Evolutionary conservation across 2,888 invertebrate genomes (phyloP).

Genomic region (Eupeodes luniger): DNA sequence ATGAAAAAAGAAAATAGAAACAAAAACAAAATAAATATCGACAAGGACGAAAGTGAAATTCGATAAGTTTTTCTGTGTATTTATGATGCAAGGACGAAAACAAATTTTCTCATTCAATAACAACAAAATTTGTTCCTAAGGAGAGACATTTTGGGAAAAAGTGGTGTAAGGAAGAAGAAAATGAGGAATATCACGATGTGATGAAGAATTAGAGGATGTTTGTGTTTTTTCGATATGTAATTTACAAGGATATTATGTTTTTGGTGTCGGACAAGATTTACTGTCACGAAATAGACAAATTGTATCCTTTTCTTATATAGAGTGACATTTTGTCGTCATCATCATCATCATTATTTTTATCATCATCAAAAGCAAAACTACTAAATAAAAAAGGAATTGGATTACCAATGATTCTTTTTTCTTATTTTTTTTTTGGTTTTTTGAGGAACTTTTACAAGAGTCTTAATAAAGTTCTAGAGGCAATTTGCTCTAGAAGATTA

Average conservation of each 20-base stretch:
- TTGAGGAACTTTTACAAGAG: background rate
- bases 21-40: background rate
- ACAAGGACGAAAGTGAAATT: slow-evolving; percentile 50
- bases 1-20: background rate
- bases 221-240: slow-evolving; percentile 25
- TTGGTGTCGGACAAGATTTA: slow-evolving; percentile 63
- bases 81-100: slow-evolving; percentile 66
- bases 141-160: too few species aligned
- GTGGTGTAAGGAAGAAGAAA: too few species aligned
- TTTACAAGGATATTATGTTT: slow-evolving; percentile 45
- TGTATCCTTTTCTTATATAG: slow-evolving; percentile 33
- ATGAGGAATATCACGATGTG: background rate
- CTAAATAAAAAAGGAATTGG: background rate
- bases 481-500: slow-evolving; percentile 12
- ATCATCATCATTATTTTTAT: slow-evolving; percentile 5
- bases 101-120: slow-evolving; percentile 38
- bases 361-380: background rate
- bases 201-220: background rate
- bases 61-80: slow-evolving; percentile 61
- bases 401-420: slow-evolving; percentile 8
- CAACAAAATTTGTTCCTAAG: slow-evolving; percentile 28
- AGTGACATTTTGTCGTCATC: background rate
- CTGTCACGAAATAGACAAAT: slow-evolving; percentile 46
- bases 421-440: slow-evolving; percentile 9
- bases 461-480: slow-evolving; percentile 41